Conservation (phyloP, 2,888 invertebrate species). For the Miltochrista miniata region DNA sequence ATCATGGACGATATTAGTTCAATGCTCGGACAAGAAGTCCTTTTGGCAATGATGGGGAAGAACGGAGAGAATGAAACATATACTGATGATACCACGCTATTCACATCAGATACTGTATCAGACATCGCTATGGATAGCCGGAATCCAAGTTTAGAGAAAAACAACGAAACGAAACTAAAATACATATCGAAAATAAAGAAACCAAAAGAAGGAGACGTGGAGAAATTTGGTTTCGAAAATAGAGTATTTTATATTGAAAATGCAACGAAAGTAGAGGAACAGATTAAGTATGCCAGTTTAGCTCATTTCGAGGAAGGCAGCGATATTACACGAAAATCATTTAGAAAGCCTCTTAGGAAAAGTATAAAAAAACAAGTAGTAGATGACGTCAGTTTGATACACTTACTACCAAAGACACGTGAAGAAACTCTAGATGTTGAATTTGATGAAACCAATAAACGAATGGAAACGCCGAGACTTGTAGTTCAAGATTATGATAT, state of each 20-base stretch:
- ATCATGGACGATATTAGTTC: conserved; percentile 91
- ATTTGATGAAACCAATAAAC: conserved; percentile 43
- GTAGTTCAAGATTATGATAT: conserved; percentile 31
- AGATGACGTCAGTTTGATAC: conserved; percentile 61
- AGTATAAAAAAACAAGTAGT: conserved; percentile 70
- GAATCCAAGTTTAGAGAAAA: conserved; percentile 81
- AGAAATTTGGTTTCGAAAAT: conserved; percentile 89
- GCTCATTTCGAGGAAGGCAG: conserved; percentile 93
- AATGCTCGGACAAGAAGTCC: conserved; percentile 87
- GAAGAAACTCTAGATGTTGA: conserved; percentile 49
- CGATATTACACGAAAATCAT: conserved; percentile 91
- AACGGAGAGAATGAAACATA: conserved; percentile 86
- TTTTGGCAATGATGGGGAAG: conserved; percentile 86
- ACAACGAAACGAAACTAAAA: conserved; percentile 84
- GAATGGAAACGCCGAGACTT: conserved; percentile 27
- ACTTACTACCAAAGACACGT: conserved; percentile 61
- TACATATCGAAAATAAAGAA: conserved; percentile 77
- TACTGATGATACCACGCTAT: conserved; percentile 88
- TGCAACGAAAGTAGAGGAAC: conserved; percentile 78
- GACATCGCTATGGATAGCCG: conserved; percentile 79
- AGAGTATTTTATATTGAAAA: conserved; percentile 86
- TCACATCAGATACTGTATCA: conserved; percentile 83
- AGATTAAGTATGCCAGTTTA: conserved; percentile 89
- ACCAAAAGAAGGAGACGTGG: conserved; percentile 71
- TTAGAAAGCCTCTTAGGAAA: conserved; percentile 81